Evolutionary conservation across 2,113 vertebrate genomes (phyloP), one percentile per base, ranked within the genome.

Genomic region (Ceyx margarethae): DNA sequence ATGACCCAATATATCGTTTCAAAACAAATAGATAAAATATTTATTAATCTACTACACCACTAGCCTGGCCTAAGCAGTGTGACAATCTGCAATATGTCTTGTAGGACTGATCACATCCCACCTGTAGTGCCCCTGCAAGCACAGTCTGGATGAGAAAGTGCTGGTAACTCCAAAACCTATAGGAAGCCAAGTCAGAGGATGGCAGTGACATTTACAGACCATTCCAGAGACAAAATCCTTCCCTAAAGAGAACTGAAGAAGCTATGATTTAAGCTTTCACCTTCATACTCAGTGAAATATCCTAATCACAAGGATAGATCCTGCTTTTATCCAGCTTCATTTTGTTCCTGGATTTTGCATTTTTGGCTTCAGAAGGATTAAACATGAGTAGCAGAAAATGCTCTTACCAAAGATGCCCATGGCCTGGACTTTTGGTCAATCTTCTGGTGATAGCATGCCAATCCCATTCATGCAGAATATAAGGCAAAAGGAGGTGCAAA

Each of bases 61-160:
- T 16, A 56, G 46, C 20, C 17, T 83, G 19, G 16, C 19, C 50
- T 54, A 11, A 54, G 19, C 19, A 33, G 31, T 40, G 8, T 64
- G 9, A 60, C 18, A 74, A 25, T 0, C 0, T 53, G 15, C 1
- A 1, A 1, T 87, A 37, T 31, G 29, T 65, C 40, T 76, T 61
- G 45, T 19, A 71, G 10, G 15, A 40, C 28, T 42, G 9, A 13
- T 17, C 48, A 46, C 15, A 69, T 58, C 10, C n/a, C 22, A 48
- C 29, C 7, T 50, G 16, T 31, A 50, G 40, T 8, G 60, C 22
- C 8, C 7, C 37, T 65, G 26, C 10, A 71, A 60, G 12, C 4
- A 48, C 10, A 20, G 11, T 58, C 40, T 71, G 8, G 7, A 7
- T 58, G 11, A n/a, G 45, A 53, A 72, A 3, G 9, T 48, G 9